Percentiles rank a stretch among this genome's conserved stretches.
phyloP scores from a whole-genome alignment of 2,888 invertebrate species.

The Papilio gigon region DNA sequence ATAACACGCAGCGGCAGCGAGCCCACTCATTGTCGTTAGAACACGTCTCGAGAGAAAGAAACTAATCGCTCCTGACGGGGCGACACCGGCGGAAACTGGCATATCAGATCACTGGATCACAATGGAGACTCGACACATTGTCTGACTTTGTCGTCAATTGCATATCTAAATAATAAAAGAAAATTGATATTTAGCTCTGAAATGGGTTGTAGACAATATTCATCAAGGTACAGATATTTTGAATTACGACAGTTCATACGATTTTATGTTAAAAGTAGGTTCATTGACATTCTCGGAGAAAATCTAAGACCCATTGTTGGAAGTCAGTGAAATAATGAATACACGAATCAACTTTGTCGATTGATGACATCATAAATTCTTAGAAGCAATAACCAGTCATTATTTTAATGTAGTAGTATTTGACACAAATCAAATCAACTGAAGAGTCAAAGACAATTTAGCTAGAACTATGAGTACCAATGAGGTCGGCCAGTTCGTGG shows the following conservation, averaged over 20 bases:
- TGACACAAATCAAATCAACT: neutral
- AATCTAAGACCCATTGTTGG: neutral
- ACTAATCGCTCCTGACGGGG: conserved; percentile 22
- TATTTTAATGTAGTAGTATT: neutral
- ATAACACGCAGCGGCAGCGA: conserved; percentile 21
- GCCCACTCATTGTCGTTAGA: conserved; percentile 19
- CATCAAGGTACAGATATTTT: neutral
- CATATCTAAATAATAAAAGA: neutral
- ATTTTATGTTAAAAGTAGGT: neutral
- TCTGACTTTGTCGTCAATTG: neutral
- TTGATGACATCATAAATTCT: neutral
- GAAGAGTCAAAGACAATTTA: neutral
- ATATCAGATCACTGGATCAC: conserved; percentile 26
- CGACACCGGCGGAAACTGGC: conserved; percentile 22
- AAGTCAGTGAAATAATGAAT: neutral
- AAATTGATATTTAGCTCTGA: neutral
- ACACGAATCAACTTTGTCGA: neutral
- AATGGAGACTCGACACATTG: conserved; percentile 17
- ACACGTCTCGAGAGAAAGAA: conserved; percentile 15
- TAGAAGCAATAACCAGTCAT: neutral
- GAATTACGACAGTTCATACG: neutral
- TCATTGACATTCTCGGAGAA: neutral
- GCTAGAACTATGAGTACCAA: neutral
- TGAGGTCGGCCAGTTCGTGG: neutral
- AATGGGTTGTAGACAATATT: neutral